Percentiles rank a stretch among this genome's conserved stretches.
Evolutionary conservation across 2,113 vertebrate genomes (phyloP).

Genomic region (Eudorcas thomsonii): DNA sequence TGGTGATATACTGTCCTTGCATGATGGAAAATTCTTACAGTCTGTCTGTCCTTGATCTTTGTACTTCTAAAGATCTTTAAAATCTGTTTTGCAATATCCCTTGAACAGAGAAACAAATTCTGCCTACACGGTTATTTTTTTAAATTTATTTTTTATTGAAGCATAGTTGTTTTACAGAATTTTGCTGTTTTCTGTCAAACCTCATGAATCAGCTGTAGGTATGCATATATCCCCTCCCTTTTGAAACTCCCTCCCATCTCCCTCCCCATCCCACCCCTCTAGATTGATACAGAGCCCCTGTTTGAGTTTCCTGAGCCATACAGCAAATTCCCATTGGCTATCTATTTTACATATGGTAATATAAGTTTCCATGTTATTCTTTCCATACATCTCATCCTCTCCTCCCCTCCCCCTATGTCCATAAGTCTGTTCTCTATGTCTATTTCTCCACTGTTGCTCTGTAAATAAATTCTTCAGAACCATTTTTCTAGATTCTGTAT

Average conservation of each 20-base stretch:
- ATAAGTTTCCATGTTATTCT: background rate
- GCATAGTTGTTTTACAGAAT: background rate
- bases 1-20: background rate
- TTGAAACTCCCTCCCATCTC: background rate
- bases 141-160: background rate
- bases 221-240: background rate
- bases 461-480: background rate
- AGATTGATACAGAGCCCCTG: background rate
- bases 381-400: background rate
- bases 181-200: background rate
- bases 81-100: background rate
- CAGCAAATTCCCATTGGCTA: background rate
- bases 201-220: background rate
- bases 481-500: background rate
- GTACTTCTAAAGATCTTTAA: background rate
- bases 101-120: conserved; percentile 32
- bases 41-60: background rate
- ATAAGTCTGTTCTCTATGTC: background rate
- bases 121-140: background rate
- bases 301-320: background rate
- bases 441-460: background rate
- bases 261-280: background rate
- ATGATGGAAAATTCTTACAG: background rate
- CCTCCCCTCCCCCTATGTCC: background rate
- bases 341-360: background rate